Conservation (phyloP, 2,888 invertebrate genomes). For the Dicyrtoma fusca region DNA sequence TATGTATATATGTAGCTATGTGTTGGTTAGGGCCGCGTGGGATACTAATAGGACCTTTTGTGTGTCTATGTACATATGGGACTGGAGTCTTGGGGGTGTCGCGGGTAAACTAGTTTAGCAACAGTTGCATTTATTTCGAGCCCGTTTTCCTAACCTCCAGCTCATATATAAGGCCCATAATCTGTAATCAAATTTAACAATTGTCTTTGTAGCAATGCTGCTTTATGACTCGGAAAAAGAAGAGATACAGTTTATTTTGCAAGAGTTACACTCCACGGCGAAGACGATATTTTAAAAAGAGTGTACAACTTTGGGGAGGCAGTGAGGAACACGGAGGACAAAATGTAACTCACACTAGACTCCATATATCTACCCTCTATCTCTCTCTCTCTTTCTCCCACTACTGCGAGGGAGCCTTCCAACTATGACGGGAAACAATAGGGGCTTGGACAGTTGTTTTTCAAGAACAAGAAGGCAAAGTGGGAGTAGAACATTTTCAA, state of each 20-base stretch:
- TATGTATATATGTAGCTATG: no score
- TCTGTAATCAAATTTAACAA: constrained; percentile 59
- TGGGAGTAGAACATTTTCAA: no score
- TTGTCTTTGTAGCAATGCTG: constrained; percentile 57
- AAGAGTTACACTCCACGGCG: constrained; percentile 57
- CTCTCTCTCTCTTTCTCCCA: constrained; percentile 9
- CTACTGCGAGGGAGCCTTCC: no score
- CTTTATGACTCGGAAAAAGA: constrained; percentile 59
- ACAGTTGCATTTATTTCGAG: constrained; percentile 57
- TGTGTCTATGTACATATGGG: not conserved
- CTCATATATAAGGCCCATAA: constrained; percentile 58
- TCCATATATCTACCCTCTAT: not conserved
- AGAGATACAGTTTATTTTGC: constrained; percentile 59
- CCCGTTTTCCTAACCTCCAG: constrained; percentile 56
- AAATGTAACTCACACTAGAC: not conserved
- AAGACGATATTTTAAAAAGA: constrained; percentile 58
- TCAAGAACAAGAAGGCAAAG: no score
- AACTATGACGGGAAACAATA: no score
- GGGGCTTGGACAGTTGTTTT: no score
- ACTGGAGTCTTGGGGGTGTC: constrained; percentile 22
- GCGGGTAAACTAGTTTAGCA: constrained; percentile 48
- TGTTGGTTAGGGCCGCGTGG: constrained; percentile 13
- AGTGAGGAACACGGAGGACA: constrained; percentile 33
- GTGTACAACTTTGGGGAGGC: constrained; percentile 15
- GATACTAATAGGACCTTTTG: not conserved